Evolutionary conservation across 2,888 invertebrate genomes (phyloP), one percentile per base, ranked within the genome.

Genomic region (Leucoma salicis): DNA sequence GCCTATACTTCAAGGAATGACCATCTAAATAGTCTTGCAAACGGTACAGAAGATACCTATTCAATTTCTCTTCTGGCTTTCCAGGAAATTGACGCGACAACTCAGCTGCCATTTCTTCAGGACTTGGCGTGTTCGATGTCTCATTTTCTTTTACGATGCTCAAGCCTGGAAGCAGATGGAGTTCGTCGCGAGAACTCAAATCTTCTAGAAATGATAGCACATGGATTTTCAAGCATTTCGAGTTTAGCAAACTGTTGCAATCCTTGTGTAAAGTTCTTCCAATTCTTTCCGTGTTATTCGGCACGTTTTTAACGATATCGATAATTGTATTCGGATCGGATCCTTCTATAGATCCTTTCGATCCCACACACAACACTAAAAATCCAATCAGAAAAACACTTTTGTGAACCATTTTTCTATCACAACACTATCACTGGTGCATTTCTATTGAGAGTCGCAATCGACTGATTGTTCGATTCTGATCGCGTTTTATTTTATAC

Each of bases 221-320:
- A 63, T 95, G 95, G 48, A 96, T 84, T 70, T 96, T 96, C 27
- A 96, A 80, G 67, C 96, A 96, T 69, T 94, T 94, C 14, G 93
- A 89, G 70, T 93, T 95, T 0, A 89, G 57, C 16, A 75, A 70
- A 31, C 74, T 78, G 28, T 71, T 80, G 51, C 89, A 89, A 57
- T 89, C 89, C 45, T 83, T 88, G 15, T 85, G 78, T 14, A 89
- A 45, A 12, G 78, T 72, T 14, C 84, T 69, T 16, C 86, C 86
- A n/a, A 73, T 62, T 47, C 89, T 57, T 25, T 81, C 79, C 0
- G 73, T 66, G 37, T 40, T 60, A 41, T 64, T 65, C 8, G 60
- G 46, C 29, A 54, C 58, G 37, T 60, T 66, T 53, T 74, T 72
- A 3, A 59, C 52, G 11, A 51, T 43, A 37, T 71, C 65, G 1